Evolutionary conservation across 1,140 invertebrate genomes (phyloP).

Genomic region (Caenorhabditis remanei): DNA sequence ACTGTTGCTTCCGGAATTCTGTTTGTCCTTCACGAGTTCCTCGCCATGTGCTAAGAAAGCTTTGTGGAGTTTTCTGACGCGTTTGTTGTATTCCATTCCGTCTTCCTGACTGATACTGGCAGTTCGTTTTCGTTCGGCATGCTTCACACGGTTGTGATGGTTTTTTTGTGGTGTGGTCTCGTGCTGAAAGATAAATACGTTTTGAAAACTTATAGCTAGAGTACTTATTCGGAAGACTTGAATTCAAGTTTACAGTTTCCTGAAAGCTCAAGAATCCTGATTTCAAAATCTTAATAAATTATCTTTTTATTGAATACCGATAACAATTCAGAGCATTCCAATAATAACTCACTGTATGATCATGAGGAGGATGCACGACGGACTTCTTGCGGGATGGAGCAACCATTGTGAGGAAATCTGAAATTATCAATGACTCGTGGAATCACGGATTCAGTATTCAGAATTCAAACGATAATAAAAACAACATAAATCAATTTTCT

Average conservation of each 20-base stretch:
- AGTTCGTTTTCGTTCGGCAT: constrained; percentile 12
- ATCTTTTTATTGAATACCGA: too few species aligned
- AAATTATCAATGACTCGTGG: too few species aligned
- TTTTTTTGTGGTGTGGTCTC: neutral
- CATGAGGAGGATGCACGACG: constrained; percentile 8
- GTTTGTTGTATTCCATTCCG: constrained; percentile 52
- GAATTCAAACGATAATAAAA: neutral
- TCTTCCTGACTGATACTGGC: constrained; percentile 13
- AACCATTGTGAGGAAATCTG: neutral
- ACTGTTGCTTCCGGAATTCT: constrained; percentile 17
- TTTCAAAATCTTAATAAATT: too few species aligned
- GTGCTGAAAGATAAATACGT: neutral
- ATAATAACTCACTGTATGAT: neutral
- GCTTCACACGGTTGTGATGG: neutral
- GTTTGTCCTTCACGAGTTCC: neutral
- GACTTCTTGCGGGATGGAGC: constrained; percentile 39
- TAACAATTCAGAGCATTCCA: too few species aligned
- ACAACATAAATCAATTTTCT: neutral
- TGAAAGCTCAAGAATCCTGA: too few species aligned
- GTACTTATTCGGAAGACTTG: too few species aligned
- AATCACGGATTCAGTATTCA: too few species aligned
- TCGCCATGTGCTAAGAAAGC: neutral
- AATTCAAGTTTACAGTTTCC: too few species aligned
- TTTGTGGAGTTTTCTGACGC: constrained; percentile 28
- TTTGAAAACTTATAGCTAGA: neutral